These are phyloP conservation scores for Physella acuta DNA, from an alignment of 1,140 invertebrate genomes.

Conservation along the genomic window DNA sequence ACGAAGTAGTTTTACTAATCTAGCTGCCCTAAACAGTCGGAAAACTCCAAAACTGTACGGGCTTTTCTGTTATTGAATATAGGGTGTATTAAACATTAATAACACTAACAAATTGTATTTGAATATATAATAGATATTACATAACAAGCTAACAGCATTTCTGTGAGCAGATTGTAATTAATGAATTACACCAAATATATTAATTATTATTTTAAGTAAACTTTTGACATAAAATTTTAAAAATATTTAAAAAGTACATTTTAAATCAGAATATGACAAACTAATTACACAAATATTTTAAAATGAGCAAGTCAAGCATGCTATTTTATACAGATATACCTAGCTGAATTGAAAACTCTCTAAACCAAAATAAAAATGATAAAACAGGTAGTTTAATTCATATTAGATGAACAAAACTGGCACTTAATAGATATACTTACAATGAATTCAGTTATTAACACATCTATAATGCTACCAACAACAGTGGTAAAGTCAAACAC, in stretches of 20 bases:
- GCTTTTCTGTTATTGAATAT: no score
- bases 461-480: constrained; percentile 97
- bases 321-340: no score
- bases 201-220: no score
- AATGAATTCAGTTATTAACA: constrained; percentile 88
- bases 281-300: neutral
- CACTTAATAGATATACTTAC: constrained; percentile 70
- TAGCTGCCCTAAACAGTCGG: constrained; percentile 95
- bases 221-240: neutral
- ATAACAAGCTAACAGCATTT: neutral
- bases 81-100: no score
- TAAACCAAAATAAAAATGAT: neutral
- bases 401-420: no score
- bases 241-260: no score
- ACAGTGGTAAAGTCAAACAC: constrained; percentile 99
- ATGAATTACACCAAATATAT: no score
- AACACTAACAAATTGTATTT: neutral
- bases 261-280: neutral
- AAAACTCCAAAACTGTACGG: constrained; percentile 89
- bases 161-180: no score
- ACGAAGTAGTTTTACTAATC: constrained; percentile 96
- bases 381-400: neutral
- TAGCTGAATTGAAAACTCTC: no score
- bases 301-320: no score
- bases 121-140: neutral